A percentile compares a stretch with the other conserved stretches of the same genome.
These are phyloP conservation scores for Amazona vittata DNA, from an alignment of 2,113 vertebrate species.

Conservation along the genomic window DNA sequence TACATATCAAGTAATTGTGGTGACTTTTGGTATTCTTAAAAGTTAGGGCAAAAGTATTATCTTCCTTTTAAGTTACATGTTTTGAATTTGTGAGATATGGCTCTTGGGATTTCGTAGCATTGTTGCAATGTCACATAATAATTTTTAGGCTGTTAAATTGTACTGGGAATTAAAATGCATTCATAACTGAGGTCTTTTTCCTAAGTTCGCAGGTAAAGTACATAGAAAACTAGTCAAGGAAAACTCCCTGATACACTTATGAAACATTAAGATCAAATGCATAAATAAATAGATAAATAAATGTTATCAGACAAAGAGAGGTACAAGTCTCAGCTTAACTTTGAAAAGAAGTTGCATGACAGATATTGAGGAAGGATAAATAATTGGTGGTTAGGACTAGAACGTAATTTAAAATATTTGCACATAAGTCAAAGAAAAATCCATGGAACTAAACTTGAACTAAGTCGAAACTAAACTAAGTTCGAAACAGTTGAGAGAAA, in stretches of 20 bases:
- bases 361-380: not conserved
- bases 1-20: not conserved
- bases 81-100: not conserved
- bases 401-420: not conserved
- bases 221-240: not conserved
- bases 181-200: not conserved
- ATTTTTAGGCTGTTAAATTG: conserved; percentile 6
- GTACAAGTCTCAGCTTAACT: not conserved
- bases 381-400: not conserved
- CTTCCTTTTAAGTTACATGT: not conserved
- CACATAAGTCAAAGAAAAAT: not conserved
- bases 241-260: not conserved
- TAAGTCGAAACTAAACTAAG: not conserved
- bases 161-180: not conserved
- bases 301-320: not conserved
- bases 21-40: not conserved
- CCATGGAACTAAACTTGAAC: not conserved
- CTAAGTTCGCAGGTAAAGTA: not conserved
- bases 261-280: not conserved
- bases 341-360: not conserved
- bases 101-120: not conserved
- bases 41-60: not conserved
- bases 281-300: not conserved
- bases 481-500: not conserved
- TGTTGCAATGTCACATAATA: not conserved